Evolutionary conservation across 2,113 vertebrate genomes (phyloP).

Genomic region (Rhadina sibilatrix): DNA sequence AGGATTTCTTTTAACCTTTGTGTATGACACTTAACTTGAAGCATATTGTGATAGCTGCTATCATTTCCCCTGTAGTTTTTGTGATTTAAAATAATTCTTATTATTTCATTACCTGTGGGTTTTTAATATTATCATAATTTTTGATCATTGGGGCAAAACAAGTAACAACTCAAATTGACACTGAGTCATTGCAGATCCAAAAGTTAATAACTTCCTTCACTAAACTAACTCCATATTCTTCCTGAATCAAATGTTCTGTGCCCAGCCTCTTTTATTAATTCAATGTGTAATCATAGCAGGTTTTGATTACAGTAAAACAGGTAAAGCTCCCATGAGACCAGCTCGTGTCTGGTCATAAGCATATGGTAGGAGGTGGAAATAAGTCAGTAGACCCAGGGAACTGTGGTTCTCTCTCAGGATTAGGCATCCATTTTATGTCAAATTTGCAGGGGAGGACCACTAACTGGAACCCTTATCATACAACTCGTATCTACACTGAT

Average conservation of each 20-base stretch:
- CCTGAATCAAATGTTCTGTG: background rate
- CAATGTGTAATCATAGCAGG: background rate
- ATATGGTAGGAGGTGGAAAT: background rate
- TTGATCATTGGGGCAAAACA: background rate
- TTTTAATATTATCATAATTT: background rate
- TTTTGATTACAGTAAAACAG: background rate
- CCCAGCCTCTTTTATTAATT: background rate
- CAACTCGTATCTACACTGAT: background rate
- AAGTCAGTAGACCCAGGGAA: background rate
- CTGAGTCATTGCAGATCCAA: background rate
- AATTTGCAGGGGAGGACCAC: background rate
- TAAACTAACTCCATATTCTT: background rate
- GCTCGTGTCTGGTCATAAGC: background rate
- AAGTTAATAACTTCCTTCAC: background rate
- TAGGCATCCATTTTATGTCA: background rate
- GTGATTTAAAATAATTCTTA: background rate
- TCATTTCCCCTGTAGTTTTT: background rate
- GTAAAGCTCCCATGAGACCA: background rate
- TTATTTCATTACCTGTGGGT: background rate
- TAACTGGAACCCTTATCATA: background rate
- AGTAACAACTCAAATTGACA: background rate
- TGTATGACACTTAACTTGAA: background rate
- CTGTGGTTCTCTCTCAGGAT: background rate
- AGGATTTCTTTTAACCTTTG: background rate
- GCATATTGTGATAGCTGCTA: background rate